Evolutionary conservation across 2,797 vertebrate genomes (phyloP).

Genomic region (Hoplostethus mediterraneus): DNA sequence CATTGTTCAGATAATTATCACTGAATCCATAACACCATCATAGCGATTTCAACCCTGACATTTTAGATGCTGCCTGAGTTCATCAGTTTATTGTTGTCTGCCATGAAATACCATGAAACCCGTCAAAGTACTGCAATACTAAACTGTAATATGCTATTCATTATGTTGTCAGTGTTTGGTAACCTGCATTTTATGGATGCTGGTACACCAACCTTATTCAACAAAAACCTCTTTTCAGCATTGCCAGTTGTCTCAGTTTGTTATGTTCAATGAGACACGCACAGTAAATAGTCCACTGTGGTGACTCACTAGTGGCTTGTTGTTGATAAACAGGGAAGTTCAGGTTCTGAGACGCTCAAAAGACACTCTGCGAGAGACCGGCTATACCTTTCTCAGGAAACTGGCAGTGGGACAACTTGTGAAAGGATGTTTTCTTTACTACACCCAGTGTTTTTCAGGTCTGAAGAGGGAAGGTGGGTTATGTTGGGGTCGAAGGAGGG

Average conservation of each 20-base stretch:
- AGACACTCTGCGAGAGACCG: conserved; percentile 41
- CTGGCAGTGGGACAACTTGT: conserved; percentile 68
- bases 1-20: not conserved
- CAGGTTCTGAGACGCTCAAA: conserved; percentile 56
- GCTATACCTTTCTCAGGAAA: conserved; percentile 75
- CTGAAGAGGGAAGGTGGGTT: conserved; percentile 63
- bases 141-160: conserved; percentile 9
- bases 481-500: conserved; percentile 57
- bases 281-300: conserved; percentile 5
- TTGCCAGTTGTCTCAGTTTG: conserved; percentile 10
- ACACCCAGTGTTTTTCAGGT: conserved; percentile 75
- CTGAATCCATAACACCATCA: not conserved
- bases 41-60: not conserved
- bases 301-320: conserved; percentile 55
- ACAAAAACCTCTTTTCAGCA: not conserved
- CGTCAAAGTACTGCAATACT: not conserved
- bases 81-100: not conserved
- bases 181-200: conserved; percentile 23
- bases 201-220: not conserved
- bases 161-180: conserved; percentile 9
- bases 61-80: not conserved
- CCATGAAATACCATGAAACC: conserved; percentile 62
- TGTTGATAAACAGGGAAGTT: conserved; percentile 75
- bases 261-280: conserved; percentile 39
- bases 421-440: conserved; percentile 83